phyloP scores from a whole-genome alignment of 1,140 invertebrate species.

The Drosophila rufa region DNA sequence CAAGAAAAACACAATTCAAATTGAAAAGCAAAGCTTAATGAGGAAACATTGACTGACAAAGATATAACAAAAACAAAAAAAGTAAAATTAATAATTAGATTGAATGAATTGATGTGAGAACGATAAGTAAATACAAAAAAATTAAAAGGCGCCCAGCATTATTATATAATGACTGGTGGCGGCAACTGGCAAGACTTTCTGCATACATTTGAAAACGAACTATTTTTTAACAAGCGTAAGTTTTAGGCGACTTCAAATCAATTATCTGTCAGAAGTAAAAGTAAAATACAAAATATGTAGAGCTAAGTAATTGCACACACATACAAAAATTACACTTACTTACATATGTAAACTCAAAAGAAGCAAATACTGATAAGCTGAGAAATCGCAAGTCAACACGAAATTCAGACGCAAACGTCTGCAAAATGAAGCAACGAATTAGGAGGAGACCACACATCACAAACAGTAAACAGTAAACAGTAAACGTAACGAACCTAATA shows the following conservation, averaged over 20 bases:
- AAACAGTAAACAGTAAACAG: conserved; percentile 41
- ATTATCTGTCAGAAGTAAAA: conserved; percentile 57
- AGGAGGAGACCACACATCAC: conserved; percentile 66
- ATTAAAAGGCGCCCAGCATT: conserved; percentile 57
- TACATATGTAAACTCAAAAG: conserved; percentile 11
- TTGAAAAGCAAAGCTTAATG: conserved; percentile 80
- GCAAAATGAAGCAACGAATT: conserved; percentile 71
- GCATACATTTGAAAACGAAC: conserved; percentile 49
- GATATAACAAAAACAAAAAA: conserved; percentile 40
- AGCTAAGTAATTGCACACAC: conserved; percentile 74
- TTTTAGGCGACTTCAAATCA: conserved; percentile 77
- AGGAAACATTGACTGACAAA: conserved; percentile 79
- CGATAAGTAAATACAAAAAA: conserved; percentile 37
- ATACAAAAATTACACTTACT: conserved; percentile 28
- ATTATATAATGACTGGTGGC: conserved; percentile 67
- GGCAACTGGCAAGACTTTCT: conserved; percentile 73
- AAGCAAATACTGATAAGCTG: conserved; percentile 30
- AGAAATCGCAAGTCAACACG: conserved; percentile 36
- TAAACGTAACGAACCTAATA: conserved; percentile 33
- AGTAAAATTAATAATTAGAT: conserved; percentile 54
- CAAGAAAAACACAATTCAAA: conserved; percentile 49
- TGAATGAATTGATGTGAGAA: conserved; percentile 46
- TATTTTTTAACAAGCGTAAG: conserved; percentile 67
- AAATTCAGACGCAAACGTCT: conserved; percentile 10
- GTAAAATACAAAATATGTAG: conserved; percentile 51